A percentile compares a stretch with the other conserved stretches of the same genome.
Conservation (phyloP, 1,140 invertebrate species). For the Bombus picipes region DNA sequence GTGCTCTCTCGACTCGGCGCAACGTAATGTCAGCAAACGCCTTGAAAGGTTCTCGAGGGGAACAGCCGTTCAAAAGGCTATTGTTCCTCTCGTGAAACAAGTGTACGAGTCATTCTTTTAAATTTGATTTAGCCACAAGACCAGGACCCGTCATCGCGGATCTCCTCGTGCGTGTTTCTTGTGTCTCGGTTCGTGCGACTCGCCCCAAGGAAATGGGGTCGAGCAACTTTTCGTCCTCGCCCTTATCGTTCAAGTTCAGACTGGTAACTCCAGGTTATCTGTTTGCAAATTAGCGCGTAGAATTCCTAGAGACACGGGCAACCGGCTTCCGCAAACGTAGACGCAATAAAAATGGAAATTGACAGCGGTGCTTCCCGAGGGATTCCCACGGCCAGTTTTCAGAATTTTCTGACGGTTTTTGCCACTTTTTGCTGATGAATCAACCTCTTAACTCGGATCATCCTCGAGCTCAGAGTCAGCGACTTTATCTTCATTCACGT, state of each 20-base stretch:
- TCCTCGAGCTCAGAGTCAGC: constrained; percentile 37
- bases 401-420: constrained; percentile 36
- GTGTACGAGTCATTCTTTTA: constrained; percentile 81
- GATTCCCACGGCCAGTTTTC: not conserved
- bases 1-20: constrained; percentile 68
- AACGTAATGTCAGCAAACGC: constrained; percentile 76
- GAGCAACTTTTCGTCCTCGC: not conserved
- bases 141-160: constrained; percentile 37
- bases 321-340: constrained; percentile 25
- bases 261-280: constrained; percentile 47
- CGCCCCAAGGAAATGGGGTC: not conserved
- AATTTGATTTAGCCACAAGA: constrained; percentile 78
- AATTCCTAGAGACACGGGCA: constrained; percentile 42
- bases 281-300: constrained; percentile 60
- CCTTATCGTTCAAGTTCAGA: constrained; percentile 38
- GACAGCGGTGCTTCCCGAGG: not conserved
- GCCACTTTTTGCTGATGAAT: constrained; percentile 48
- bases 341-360: constrained; percentile 67
- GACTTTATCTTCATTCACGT: constrained; percentile 46
- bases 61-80: constrained; percentile 77
- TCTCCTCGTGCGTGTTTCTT: not conserved
- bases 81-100: constrained; percentile 77
- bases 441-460: constrained; percentile 59
- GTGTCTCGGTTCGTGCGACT: not conserved
- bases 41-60: constrained; percentile 76